These are phyloP conservation scores for Drosophila atripex DNA, from an alignment of 2,888 invertebrate species.

Conservation along the genomic window DNA sequence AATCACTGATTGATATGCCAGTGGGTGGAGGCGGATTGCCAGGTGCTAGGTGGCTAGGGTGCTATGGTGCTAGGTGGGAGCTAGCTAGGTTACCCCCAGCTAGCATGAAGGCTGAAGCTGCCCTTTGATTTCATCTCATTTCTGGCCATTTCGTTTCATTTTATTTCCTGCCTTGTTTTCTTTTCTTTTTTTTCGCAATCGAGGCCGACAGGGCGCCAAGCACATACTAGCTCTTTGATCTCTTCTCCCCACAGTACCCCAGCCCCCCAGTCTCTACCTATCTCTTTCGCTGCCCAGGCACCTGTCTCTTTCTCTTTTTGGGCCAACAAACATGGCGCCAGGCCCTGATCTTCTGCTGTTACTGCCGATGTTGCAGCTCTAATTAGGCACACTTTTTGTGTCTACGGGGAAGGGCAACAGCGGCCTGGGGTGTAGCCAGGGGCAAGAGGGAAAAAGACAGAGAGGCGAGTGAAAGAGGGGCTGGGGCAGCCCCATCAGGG, in stretches of 20 bases:
- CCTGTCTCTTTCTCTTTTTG: slow-evolving; percentile 26
- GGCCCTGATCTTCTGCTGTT: slow-evolving; percentile 42
- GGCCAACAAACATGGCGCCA: slow-evolving; percentile 69
- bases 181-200: slow-evolving; percentile 44
- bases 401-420: slow-evolving; percentile 4
- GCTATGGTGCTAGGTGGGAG: background rate
- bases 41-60: too few species aligned
- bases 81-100: background rate
- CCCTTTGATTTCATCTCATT: slow-evolving; percentile 31
- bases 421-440: background rate
- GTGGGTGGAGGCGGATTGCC: background rate
- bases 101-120: background rate
- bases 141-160: slow-evolving; percentile 4
- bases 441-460: slow-evolving; percentile 1
- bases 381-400: slow-evolving; percentile 71
- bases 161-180: slow-evolving; percentile 21
- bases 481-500: slow-evolving; percentile 51
- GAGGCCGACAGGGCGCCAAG: slow-evolving; percentile 42
- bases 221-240: slow-evolving; percentile 45
- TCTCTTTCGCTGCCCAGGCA: slow-evolving; percentile 15
- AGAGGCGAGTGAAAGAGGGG: background rate
- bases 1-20: slow-evolving; percentile 60
- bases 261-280: background rate
- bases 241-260: slow-evolving; percentile 14
- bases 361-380: slow-evolving; percentile 63